A percentile compares a stretch with the other conserved stretches of the same genome.
Evolutionary conservation across 2,797 vertebrate genomes (phyloP).

Genomic region (Halcyon chelicuti): DNA sequence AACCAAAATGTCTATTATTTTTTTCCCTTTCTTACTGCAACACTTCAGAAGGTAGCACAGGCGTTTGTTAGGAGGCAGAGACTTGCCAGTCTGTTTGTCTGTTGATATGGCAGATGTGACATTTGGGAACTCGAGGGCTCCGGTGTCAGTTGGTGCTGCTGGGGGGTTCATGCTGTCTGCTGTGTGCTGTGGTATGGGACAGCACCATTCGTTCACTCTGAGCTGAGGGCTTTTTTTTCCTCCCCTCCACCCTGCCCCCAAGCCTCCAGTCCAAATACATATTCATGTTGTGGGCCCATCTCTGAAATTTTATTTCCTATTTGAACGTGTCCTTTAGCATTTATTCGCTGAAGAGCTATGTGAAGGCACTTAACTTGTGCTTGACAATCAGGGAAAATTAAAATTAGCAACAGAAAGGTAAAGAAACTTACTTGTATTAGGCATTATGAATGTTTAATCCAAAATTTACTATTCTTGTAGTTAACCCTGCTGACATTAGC

Average conservation of each 20-base stretch:
- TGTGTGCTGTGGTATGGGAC: not conserved
- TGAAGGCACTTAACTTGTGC: slow-evolving; percentile 52
- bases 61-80: not conserved
- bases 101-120: not conserved
- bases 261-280: not conserved
- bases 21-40: rapidly evolving
- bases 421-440: slow-evolving; percentile 49
- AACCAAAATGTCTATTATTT: rapidly evolving
- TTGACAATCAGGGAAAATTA: slow-evolving; percentile 61
- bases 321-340: slow-evolving; percentile 10
- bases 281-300: not conserved
- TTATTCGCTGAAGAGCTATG: slow-evolving; percentile 45
- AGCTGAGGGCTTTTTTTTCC: not conserved
- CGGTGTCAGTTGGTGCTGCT: not conserved
- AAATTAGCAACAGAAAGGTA: slow-evolving; percentile 60
- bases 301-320: slow-evolving; percentile 4
- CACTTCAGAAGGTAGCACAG: not conserved
- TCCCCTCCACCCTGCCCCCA: not conserved
- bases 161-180: not conserved
- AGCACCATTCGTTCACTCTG: not conserved
- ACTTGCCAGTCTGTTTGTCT: not conserved
- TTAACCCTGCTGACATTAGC: slow-evolving; percentile 47
- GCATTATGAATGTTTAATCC: slow-evolving; percentile 55
- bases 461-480: slow-evolving; percentile 1
- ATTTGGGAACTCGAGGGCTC: not conserved